phyloP scores from a whole-genome alignment of 1,140 invertebrate genomes.

The Eciton burchellii region DNA sequence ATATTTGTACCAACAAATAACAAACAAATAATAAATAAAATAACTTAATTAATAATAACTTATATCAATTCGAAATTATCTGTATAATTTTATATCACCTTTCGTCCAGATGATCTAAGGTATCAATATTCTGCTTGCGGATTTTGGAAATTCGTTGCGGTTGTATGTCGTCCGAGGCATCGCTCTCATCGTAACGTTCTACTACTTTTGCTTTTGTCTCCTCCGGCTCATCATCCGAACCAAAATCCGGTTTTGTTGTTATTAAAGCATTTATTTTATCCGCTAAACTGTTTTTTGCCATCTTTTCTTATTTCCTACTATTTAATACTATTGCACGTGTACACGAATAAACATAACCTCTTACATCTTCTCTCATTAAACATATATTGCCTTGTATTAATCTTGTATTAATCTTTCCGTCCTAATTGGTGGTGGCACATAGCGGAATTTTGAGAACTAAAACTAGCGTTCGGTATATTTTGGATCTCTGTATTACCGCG shows the following conservation, averaged over 20 bases:
- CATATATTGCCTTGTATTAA: no score
- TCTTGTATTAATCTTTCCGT: no score
- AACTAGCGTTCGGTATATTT: no score
- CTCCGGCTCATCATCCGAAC: slow-evolving; percentile 86
- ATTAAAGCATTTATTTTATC: slow-evolving; percentile 88
- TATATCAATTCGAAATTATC: no score
- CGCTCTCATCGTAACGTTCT: slow-evolving; percentile 75
- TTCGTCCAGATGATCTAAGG: slow-evolving; percentile 89
- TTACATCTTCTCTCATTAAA: no score
- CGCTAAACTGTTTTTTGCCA: slow-evolving; percentile 83
- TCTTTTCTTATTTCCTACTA: slow-evolving; percentile 46
- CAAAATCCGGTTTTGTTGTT: slow-evolving; percentile 85
- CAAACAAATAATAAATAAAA: background rate
- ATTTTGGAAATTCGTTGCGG: slow-evolving; percentile 85
- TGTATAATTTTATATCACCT: slow-evolving; percentile 71
- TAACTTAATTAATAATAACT: no score
- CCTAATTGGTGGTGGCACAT: no score
- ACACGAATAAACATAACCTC: slow-evolving; percentile 54
- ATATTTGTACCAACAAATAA: background rate
- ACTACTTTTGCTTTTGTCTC: slow-evolving; percentile 83
- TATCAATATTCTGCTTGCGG: slow-evolving; percentile 88
- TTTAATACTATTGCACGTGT: slow-evolving; percentile 28
- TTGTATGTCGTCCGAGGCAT: slow-evolving; percentile 72
- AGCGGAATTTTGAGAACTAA: no score
- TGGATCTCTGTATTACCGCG: no score